phyloP scores from a whole-genome alignment of 2,113 vertebrate genomes.

The Aplodontia rufa region DNA sequence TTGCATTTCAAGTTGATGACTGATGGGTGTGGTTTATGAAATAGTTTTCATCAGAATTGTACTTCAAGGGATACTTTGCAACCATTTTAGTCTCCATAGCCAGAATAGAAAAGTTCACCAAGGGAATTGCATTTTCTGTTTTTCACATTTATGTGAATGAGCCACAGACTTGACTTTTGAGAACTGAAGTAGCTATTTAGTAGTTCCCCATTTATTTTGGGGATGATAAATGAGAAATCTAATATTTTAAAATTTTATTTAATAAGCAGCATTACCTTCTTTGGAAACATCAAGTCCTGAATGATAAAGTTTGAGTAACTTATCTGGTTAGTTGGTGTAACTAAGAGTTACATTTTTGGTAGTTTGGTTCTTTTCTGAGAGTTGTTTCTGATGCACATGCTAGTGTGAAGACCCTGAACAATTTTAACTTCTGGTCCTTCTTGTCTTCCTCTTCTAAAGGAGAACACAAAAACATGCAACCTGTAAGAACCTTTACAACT shows the following conservation, averaged over 20 bases:
- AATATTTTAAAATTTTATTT: background rate
- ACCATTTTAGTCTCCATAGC: background rate
- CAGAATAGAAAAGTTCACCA: background rate
- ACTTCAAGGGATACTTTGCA: background rate
- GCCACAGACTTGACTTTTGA: background rate
- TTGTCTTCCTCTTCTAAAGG: constrained; percentile 8
- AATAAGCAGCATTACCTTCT: background rate
- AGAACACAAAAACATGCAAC: background rate
- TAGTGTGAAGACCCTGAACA: background rate
- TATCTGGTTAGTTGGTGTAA: background rate
- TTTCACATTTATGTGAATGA: background rate
- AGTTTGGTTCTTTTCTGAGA: background rate
- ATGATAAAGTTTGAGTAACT: background rate
- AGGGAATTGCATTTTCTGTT: background rate
- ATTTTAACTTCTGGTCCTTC: background rate
- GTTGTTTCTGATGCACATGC: background rate
- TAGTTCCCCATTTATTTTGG: constrained; percentile 8
- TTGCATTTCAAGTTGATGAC: constrained; percentile 12
- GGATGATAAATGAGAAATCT: background rate
- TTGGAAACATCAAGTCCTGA: background rate
- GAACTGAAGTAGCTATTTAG: constrained; percentile 24
- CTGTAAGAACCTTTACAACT: background rate
- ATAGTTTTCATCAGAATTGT: background rate
- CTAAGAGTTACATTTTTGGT: background rate
- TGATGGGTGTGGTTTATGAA: background rate